Base-by-base conservation (phyloP, 2,113 vertebrate species). In the Lepus europaeus region DNA sequence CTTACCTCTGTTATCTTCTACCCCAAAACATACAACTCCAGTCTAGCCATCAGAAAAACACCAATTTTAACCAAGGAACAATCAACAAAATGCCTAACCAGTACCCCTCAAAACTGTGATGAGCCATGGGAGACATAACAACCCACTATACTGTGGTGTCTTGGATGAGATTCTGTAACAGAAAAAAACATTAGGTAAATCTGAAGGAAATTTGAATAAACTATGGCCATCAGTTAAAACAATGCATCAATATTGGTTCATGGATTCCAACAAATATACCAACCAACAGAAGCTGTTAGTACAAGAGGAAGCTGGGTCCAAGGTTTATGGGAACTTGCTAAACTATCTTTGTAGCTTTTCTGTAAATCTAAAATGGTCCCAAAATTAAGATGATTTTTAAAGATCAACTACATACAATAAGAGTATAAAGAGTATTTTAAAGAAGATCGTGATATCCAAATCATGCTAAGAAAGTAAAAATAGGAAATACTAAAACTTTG, bases 361-460 rank as follows among this genome's bases (percentile, higher is more conserved):
- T 64, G 39, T 64, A 79, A 80, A 51, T 84, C 81, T 93, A 80
- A 76, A 92, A 79, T 25, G 61, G 6, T 64, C 76, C 76, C 53
- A 80, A 90, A 77, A 82, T 79, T 56, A 45, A 39, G 51, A 39
- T 64, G 5, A 45, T 82, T 78, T 90, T 49, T 27, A 10, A 36
- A 87, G 90, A 29, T 29, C 7, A 86, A 0, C 36, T 93, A 20
- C 69, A 13, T 49, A 72, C 8, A 59, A 39, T 73, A 84, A 96
- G 19, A 82, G 20, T 5, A 87, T 29, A 14, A 90, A 90, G 19
- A 13, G 12, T n/a, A 83, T 36, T 88, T 97, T 88, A 36, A 89
- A 88, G 36, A 86, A 81, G 6, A 73, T 25, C 33, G 1, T 29
- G 9, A 74, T n/a, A 31, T n/a, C 84, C n/a, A 91, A 59, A 27